These are phyloP conservation scores for Motacilla alba DNA, from an alignment of 2,113 vertebrate genomes.

Conservation along the genomic window DNA sequence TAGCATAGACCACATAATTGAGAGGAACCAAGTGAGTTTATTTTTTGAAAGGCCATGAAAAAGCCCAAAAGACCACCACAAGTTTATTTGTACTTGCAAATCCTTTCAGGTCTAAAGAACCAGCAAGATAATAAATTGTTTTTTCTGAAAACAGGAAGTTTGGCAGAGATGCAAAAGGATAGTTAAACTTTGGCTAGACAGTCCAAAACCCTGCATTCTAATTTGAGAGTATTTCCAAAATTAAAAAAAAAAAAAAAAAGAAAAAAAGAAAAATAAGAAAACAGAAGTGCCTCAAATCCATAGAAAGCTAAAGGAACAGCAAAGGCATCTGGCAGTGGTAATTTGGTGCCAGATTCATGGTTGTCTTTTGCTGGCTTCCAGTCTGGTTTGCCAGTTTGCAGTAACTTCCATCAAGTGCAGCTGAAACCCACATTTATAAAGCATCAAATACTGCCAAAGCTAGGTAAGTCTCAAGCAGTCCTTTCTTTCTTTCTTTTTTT, in stretches of 20 bases:
- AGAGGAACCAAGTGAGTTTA: slow-evolving; percentile 58
- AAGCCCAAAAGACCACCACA: neutral
- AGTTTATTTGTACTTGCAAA: slow-evolving; percentile 68
- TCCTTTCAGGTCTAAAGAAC: slow-evolving; percentile 72
- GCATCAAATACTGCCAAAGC: neutral
- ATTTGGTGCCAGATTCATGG: slow-evolving; percentile 66
- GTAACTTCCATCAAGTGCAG: slow-evolving; percentile 67
- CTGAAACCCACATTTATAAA: slow-evolving; percentile 43
- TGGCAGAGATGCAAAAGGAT: slow-evolving; percentile 77
- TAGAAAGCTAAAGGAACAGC: slow-evolving; percentile 65
- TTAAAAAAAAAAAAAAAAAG: neutral
- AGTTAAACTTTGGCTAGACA: slow-evolving; percentile 75
- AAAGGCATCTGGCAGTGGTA: slow-evolving; percentile 71
- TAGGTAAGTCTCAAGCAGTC: neutral
- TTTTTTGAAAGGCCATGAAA: slow-evolving; percentile 63
- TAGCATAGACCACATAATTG: slow-evolving; percentile 50
- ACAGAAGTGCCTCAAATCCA: slow-evolving; percentile 56
- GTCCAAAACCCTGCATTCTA: slow-evolving; percentile 72
- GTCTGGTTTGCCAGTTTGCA: slow-evolving; percentile 70
- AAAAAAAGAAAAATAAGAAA: neutral
- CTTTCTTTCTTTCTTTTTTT: slow-evolving; percentile 1
- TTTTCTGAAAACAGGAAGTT: slow-evolving; percentile 82
- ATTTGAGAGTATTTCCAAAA: slow-evolving; percentile 72
- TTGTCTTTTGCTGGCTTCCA: slow-evolving; percentile 55
- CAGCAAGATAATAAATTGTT: slow-evolving; percentile 77